Base-by-base conservation (phyloP, 2,797 vertebrate species). In the Cyclura pinguis region DNA sequence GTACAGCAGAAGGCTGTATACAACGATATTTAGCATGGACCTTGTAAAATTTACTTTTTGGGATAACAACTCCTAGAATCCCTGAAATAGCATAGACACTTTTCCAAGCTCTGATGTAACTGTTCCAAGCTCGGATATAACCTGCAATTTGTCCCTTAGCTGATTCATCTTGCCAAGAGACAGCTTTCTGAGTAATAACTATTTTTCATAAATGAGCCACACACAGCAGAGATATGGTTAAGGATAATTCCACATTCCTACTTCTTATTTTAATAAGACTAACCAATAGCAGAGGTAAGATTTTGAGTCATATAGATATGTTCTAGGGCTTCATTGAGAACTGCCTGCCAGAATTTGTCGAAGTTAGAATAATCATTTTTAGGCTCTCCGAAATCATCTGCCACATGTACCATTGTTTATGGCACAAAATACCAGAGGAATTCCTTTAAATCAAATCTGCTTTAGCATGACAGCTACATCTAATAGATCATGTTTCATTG, bases 311-410 rank as follows among this genome's bases (percentile, higher is more conserved):
- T 18, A 29, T 24, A 83, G n/a, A 47, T 16, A 59, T 74, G 80
- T 35, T 83, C 52, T 69, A 22, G 57, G n/a, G 50, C 5, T 29
- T 88, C 35, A 22, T 78, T 67, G 77, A 89, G 69, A 83, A 18
- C 67, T 72, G 76, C 2, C 7, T 64, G 38, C 5, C 7, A 82
- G 64, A 91, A 35, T 89, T 62, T 93, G 14, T 73, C 93, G 93
- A 93, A 92, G 84, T 95, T 92, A 94, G 90, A 77, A 88, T 8
- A 93, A 81, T 12, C 84, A 91, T 93, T 85, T 93, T 35, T 85
- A 94, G 91, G 13, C 89, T 0, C 1, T 50, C 59, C 74, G 62
- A 91, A 80, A 85, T 6, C 73, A 84, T 74, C 67, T 1, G 0
- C 81, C 57, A 90, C 42, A 78, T 80, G 78, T 90, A 0, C 0